Evolutionary conservation across 2,888 invertebrate species (phyloP), one percentile per base, ranked within the genome.

Genomic region (Minunthozetes semirufus): DNA sequence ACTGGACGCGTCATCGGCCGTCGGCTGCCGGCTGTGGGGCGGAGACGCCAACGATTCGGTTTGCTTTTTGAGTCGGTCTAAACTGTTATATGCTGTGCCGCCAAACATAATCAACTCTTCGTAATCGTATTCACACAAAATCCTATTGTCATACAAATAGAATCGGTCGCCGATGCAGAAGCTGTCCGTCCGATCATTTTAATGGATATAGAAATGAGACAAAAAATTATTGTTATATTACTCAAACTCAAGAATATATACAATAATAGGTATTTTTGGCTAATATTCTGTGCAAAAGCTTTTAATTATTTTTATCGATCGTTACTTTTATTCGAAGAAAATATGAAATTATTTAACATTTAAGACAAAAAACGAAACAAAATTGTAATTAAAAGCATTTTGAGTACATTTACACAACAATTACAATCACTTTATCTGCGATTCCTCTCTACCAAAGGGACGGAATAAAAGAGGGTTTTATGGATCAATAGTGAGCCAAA

Each of bases 121-220:
- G 84, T 94, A 94, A 85, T 94, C 94, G 85, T 93, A 93, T 84
- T 94, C 93, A 86, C 94, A 94, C 68, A 94, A 88, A 80, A 94
- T 93, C 86, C 93, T 92, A 86, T 94, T 94, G 85, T 94, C 93
- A 84, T 92, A 92, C 81, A 94, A 86, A 85, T 93, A 94, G 84
- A 93, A 94, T 81, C 92, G 88, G 84, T 94, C 94, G 33, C 94
- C 94, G 70, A 94, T 93, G 85, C 94, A 94, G 86, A 94, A 94
- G 88, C 94, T 94, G 87, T 15, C 81, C 19, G 25, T 13, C 50
- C 15, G 19, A 27, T 27, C n/a, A 72, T 53, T 11, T 9, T 5
- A 29, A n/a, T n/a, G 59, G 25, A n/a, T 11, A n/a, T 8, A 72
- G 59, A 19, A 15, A 70, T n/a, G 46, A 46, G 9, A 38, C 71